Conservation (phyloP, 2,888 invertebrate genomes). For the Cepaea hortensis region DNA sequence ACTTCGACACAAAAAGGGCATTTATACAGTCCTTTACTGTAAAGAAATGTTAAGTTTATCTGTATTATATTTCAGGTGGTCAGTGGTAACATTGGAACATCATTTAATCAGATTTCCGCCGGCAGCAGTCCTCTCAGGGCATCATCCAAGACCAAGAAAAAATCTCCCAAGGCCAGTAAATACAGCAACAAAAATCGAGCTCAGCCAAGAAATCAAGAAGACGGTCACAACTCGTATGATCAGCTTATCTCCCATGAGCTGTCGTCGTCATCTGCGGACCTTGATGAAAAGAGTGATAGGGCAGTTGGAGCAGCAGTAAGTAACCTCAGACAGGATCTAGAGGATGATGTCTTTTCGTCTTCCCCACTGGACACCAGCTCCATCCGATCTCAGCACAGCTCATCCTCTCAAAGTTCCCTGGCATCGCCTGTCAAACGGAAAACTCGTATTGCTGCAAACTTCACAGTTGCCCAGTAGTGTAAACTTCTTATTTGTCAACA, state of each 20-base stretch:
- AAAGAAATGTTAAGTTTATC: neutral
- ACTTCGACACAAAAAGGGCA: too few relatives aligned
- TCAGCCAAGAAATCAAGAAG: neutral
- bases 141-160: neutral
- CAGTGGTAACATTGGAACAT: constrained; percentile 6
- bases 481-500: neutral
- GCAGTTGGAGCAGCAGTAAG: neutral
- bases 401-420: constrained; percentile 48
- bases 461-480: constrained; percentile 38
- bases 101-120: neutral
- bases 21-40: neutral
- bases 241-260: neutral
- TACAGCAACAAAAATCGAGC: neutral
- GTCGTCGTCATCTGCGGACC: neutral
- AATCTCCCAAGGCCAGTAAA: neutral
- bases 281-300: neutral
- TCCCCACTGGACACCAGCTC: constrained; percentile 67
- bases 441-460: constrained; percentile 67
- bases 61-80: constrained; percentile 18
- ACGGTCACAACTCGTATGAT: neutral
- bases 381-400: constrained; percentile 58
- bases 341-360: constrained; percentile 22
- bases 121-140: neutral
- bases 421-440: constrained; percentile 59
- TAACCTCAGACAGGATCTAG: neutral